A percentile compares a stretch with the other conserved stretches of the same genome.
Conservation (phyloP, 1,140 invertebrate genomes). For the Nasonia vitripennis region DNA sequence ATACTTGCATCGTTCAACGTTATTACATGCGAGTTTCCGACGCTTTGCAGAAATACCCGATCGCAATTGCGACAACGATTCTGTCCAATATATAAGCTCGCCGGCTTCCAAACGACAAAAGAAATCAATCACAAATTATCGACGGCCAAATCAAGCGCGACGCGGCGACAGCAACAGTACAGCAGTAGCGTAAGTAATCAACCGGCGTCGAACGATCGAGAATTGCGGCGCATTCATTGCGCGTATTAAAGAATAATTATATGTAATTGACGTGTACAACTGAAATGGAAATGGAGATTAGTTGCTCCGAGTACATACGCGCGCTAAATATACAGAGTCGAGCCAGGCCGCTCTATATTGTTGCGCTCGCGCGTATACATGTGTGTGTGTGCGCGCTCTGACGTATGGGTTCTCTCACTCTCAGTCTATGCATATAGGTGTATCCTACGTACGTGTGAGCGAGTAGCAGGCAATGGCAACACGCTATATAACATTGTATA, state of each 20-base stretch:
- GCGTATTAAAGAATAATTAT: conserved; percentile 12
- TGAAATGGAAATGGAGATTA: conserved; percentile 30
- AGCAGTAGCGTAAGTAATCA: too few species aligned
- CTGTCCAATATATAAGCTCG: too few species aligned
- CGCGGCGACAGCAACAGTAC: too few species aligned
- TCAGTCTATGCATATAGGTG: background rate
- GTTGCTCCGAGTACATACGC: background rate
- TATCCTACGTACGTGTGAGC: background rate
- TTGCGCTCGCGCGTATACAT: background rate
- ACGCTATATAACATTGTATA: conserved; percentile 20
- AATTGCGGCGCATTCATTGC: background rate
- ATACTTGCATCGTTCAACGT: too few species aligned
- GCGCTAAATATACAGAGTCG: conserved; percentile 8
- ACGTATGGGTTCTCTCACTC: background rate
- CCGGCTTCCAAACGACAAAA: too few species aligned
- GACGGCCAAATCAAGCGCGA: too few species aligned
- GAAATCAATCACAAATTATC: too few species aligned
- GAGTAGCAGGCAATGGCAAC: conserved; percentile 12
- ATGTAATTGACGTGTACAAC: conserved; percentile 1
- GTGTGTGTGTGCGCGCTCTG: background rate
- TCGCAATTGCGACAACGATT: too few species aligned
- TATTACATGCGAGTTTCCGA: too few species aligned
- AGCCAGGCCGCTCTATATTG: background rate
- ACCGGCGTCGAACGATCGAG: background rate
- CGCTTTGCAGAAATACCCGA: too few species aligned